Percentiles rank a stretch among this genome's conserved stretches.
Evolutionary conservation across 2,888 invertebrate genomes (phyloP).

Genomic region (Idaea dimidiata): DNA sequence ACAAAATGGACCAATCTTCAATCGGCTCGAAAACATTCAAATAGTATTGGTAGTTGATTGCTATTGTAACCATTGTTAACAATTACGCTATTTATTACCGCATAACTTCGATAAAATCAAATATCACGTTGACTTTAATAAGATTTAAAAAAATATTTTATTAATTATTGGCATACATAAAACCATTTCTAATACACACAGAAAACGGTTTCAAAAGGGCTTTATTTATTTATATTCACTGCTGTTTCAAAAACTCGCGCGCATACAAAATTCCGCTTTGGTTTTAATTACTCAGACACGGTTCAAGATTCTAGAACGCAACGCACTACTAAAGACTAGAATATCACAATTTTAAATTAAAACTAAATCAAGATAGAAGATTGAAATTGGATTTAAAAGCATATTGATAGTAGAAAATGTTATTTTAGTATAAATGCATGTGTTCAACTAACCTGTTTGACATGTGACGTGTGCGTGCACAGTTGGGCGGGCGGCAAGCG

Average conservation of each 20-base stretch:
- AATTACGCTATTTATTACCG: no score
- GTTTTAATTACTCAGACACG: conserved; percentile 50
- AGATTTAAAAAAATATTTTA: neutral
- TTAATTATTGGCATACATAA: conserved; percentile 4
- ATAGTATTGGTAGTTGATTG: no score
- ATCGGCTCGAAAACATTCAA: no score
- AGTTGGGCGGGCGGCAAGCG: conserved; percentile 70
- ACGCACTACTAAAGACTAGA: neutral
- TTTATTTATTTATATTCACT: conserved; percentile 41
- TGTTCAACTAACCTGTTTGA: conserved; percentile 50
- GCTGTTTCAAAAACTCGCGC: conserved; percentile 43
- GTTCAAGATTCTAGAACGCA: conserved; percentile 8
- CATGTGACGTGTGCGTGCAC: conserved; percentile 47
- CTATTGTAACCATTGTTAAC: no score
- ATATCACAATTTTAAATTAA: neutral
- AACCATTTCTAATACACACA: conserved; percentile 8
- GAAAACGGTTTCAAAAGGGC: conserved; percentile 21
- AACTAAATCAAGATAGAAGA: conserved; percentile 9
- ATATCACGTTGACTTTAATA: no score
- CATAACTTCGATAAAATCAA: no score
- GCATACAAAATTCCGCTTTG: conserved; percentile 55
- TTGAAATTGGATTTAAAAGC: neutral
- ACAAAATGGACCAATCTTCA: no score
- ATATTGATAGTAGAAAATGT: conserved; percentile 1
- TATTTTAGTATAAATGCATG: conserved; percentile 30